Conservation (phyloP, 1,140 invertebrate genomes). For the Procambarus clarkii region DNA sequence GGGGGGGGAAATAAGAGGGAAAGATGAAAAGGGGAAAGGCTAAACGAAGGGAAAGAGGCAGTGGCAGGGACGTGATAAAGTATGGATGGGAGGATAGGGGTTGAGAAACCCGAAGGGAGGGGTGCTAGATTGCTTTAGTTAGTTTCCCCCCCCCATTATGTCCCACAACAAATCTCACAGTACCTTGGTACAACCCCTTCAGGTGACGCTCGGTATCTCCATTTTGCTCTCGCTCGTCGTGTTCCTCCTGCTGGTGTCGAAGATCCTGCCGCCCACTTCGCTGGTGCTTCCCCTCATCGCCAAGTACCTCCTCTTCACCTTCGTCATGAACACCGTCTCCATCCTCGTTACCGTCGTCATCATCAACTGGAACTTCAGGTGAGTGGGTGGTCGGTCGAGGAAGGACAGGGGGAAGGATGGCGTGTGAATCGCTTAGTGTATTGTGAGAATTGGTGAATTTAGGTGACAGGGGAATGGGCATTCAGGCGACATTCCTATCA, state of each 20-base stretch:
- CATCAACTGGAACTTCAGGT: slow-evolving; percentile 98
- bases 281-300: slow-evolving; percentile 96
- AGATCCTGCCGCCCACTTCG: slow-evolving; percentile 98
- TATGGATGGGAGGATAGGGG: too few relatives aligned
- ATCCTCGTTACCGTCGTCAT: slow-evolving; percentile 99
- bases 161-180: not conserved
- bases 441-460: not conserved
- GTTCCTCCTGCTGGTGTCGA: slow-evolving; percentile 98
- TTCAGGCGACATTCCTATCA: too few relatives aligned
- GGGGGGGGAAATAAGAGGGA: too few relatives aligned
- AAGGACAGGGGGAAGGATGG: not conserved
- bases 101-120: too few relatives aligned
- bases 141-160: too few relatives aligned
- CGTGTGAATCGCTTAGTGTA: not conserved
- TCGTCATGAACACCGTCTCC: slow-evolving; percentile 99
- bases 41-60: too few relatives aligned
- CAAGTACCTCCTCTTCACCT: slow-evolving; percentile 99
- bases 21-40: too few relatives aligned
- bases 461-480: too few relatives aligned
- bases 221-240: slow-evolving; percentile 99
- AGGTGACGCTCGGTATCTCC: slow-evolving; percentile 96
- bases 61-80: too few relatives aligned
- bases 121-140: too few relatives aligned
- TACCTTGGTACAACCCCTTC: not conserved
- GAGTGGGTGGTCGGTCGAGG: not conserved